Percentiles rank a stretch among this genome's conserved stretches.
phyloP scores from a whole-genome alignment of 2,113 vertebrate genomes.

The Marmota flaviventris region DNA sequence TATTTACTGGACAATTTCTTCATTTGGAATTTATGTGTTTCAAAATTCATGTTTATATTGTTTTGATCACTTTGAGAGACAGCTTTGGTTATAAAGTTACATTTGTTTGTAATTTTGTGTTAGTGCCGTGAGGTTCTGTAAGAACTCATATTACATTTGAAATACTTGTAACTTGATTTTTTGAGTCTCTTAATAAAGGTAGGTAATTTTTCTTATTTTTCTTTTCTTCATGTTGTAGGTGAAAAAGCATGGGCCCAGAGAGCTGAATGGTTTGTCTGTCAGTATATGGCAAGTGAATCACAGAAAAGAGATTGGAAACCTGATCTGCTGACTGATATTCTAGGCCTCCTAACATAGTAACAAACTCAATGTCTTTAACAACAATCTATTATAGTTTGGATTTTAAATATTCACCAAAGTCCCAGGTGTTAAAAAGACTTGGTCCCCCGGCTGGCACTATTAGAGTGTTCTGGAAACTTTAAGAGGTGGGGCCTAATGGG shows the following conservation, averaged over 20 bases:
- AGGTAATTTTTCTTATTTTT: background rate
- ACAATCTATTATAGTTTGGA: background rate
- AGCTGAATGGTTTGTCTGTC: background rate
- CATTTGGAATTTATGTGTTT: background rate
- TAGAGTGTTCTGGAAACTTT: background rate
- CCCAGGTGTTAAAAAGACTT: too few relatives aligned
- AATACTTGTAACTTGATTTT: background rate
- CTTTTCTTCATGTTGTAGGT: background rate
- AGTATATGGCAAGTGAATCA: background rate
- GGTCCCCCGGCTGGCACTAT: too few relatives aligned
- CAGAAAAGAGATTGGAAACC: background rate
- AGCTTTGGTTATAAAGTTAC: background rate
- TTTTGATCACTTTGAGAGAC: background rate
- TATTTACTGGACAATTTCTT: background rate
- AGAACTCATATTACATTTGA: background rate
- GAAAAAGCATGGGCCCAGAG: background rate
- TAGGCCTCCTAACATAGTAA: background rate
- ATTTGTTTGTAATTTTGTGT: background rate
- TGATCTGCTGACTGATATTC: background rate
- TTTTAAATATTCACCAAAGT: too few relatives aligned
- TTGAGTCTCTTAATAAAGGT: background rate
- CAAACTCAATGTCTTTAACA: background rate
- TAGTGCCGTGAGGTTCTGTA: background rate
- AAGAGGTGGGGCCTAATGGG: background rate
- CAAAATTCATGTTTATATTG: background rate